These are phyloP conservation scores for Acanthurus leucopareius DNA, from an alignment of 2,797 vertebrate species.

Conservation along the genomic window DNA sequence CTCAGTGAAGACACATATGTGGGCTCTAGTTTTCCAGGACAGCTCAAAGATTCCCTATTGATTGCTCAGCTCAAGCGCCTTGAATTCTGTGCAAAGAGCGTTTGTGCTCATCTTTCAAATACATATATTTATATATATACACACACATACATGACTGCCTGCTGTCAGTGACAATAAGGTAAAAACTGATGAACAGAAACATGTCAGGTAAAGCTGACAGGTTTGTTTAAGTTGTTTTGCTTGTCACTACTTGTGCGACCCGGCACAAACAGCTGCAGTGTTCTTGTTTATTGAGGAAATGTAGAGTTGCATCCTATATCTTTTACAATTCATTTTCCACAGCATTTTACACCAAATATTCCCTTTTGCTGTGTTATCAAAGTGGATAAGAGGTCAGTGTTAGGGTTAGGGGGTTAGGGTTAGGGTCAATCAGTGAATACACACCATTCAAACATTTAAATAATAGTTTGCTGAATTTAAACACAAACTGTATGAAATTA, in stretches of 20 bases:
- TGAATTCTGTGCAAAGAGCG: background rate
- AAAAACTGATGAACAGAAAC: no score
- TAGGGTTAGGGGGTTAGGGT: no score
- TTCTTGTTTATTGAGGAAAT: background rate
- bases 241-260: conserved; percentile 8
- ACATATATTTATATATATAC: no score
- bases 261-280: conserved; percentile 9
- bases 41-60: conserved; percentile 13
- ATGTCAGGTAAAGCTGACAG: no score
- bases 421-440: no score
- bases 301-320: background rate
- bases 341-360: background rate
- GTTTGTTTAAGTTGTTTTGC: no score
- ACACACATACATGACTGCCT: no score
- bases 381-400: background rate
- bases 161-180: no score
- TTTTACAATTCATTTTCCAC: background rate
- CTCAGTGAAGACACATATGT: conserved; percentile 12
- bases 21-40: background rate
- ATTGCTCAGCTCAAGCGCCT: conserved; percentile 8
- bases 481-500: background rate
- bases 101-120: background rate
- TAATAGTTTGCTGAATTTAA: background rate
- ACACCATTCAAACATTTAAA: background rate
- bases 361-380: background rate